Base-by-base conservation (phyloP, 2,888 invertebrate genomes). In the Caradrina kadenii region DNA sequence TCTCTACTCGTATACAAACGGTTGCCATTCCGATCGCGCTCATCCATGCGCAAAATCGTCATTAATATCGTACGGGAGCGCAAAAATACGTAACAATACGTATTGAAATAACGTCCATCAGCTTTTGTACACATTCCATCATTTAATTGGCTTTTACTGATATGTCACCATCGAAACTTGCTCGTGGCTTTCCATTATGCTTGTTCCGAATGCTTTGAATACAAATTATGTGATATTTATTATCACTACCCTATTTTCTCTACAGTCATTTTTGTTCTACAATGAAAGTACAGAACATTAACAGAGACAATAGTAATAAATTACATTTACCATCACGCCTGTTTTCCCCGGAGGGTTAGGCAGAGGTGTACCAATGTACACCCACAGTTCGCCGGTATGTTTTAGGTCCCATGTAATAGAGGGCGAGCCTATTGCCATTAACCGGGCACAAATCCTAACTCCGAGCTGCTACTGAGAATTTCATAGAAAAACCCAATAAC, bases 11-110 rank as follows among this genome's bases (percentile, higher is more conserved):
- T 87, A 90, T 89, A 91, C 89, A 92, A 92, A 91, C 90, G 89
- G 86, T 88, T 83, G 84, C 86, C 80, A 86, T 86, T 85, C 81
- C 88, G 88, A 91, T 91, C 86, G 89, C 74, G 82, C 76, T 76
- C 89, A 87, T 70, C 85, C 83, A 85, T 88, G 91, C 92, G 92
- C 74, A 90, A 93, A 95, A 94, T 93, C 92, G 92, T 89, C 92
- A 94, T 94, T 93, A 92, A 93, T 93, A 92, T 89, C 83, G 85
- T 68, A 85, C 74, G 81, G 78, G 79, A 73, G 85, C 79, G 78
- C 80, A 79, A 83, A 86, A 87, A 88, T 87, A 81, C 79, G 78
- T 79, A 82, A 79, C 72, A 81, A 83, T 70, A 63, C 42, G 54
- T 56, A 59, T 50, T 39, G 52, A 19, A 54, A 63, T 58, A 54